Base-by-base conservation (phyloP, 2,797 vertebrate species). In the Rhyacichthys aspro region DNA sequence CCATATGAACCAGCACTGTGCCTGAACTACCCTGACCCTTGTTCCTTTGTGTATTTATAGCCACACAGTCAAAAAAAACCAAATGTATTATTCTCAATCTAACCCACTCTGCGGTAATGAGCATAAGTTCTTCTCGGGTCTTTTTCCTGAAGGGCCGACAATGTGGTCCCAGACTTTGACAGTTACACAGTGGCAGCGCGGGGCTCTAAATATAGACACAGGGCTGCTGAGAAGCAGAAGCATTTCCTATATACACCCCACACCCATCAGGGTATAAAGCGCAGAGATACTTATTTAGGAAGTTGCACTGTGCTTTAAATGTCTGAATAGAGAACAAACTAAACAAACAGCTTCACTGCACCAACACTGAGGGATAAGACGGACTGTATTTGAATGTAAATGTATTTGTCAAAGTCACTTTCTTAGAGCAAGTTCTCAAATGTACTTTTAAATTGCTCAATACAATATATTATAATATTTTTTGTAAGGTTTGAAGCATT, bases 121-220 rank as follows among this genome's bases (percentile, higher is more conserved):
- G 55, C 7, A 14, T 12, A 52, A 36, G 63, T 46, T 59, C 64
- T 57, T 68, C 73, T 78, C 56, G 11, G 60, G 71, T 82, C 70
- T 76, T 64, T 84, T 90, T 89, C 87, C 86, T 90, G 85, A 82
- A 34, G 17, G 48, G 15, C 59, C 52, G 39, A 72, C 76, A 48
- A 46, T 70, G 55, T 9, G 38, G 19, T 59, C 78, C 59, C 49
- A 41, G 81, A 43, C 68, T 74, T 60, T 74, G 77, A 86, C 82
- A 71, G 76, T 63, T 67, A 52, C 38, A 77, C 73, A 81, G 69
- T 47, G 67, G 69, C 43, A 45, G 28, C 52, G 63, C 1, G 12
- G 70, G 56, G 32, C 63, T 74, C 89, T 91, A 93, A 86, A 88
- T 89, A 84, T 92, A 93, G 88, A 85, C 53, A 7, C 32, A 14